Conservation (phyloP, 2,113 vertebrate genomes). For the Cyanocitta stelleri region DNA sequence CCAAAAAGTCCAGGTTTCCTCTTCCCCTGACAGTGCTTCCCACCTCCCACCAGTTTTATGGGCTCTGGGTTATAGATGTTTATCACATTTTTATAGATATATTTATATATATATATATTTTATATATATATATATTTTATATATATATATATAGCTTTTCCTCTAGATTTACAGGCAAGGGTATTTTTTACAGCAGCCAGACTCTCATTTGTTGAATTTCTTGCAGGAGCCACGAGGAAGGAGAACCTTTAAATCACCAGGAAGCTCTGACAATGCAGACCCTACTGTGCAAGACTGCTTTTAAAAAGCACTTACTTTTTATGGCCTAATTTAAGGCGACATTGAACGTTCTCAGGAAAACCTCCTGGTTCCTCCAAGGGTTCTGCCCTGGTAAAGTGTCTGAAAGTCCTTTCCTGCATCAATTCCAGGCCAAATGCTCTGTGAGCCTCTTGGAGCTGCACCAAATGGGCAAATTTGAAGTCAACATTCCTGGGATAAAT, state of each 20-base stretch:
- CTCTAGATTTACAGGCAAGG: neutral
- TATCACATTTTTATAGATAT: neutral
- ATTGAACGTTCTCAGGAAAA: slow-evolving; percentile 41
- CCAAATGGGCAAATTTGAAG: neutral
- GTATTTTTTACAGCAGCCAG: neutral
- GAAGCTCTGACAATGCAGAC: slow-evolving; percentile 7
- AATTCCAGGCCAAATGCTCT: slow-evolving; percentile 16
- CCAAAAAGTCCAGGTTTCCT: neutral
- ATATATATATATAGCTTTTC: neutral
- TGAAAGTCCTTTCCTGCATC: neutral
- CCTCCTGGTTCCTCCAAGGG: neutral
- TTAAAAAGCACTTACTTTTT: slow-evolving; percentile 70
- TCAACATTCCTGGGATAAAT: neutral
- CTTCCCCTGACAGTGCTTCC: neutral
- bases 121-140: neutral
- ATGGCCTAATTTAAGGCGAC: slow-evolving; percentile 62
- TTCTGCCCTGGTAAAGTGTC: neutral
- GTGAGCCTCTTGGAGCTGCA: neutral
- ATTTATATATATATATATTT: neutral
- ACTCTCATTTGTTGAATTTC: neutral
- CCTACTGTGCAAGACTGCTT: slow-evolving; percentile 46
- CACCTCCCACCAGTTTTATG: neutral
- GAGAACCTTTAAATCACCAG: slow-evolving; percentile 49
- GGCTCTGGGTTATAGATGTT: neutral
- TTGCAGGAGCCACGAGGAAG: neutral